Evolutionary conservation across 2,113 vertebrate genomes (phyloP).

Genomic region (Pelecanus crispus): DNA sequence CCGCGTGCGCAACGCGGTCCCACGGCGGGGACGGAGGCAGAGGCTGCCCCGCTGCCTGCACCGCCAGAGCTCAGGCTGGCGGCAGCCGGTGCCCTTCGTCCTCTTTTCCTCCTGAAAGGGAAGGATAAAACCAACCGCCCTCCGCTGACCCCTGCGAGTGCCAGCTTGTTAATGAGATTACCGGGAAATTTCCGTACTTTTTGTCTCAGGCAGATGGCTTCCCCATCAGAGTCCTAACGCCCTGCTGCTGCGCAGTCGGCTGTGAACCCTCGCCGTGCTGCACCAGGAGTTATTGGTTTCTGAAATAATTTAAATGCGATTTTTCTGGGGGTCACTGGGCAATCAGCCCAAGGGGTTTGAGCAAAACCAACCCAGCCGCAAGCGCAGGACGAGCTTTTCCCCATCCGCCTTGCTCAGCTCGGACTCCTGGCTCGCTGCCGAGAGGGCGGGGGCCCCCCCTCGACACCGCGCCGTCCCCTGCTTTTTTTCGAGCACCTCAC

Average conservation of each 20-base stretch:
- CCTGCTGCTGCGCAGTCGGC: not conserved
- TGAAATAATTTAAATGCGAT: not conserved
- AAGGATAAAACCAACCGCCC: not conserved
- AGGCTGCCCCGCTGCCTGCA: not conserved
- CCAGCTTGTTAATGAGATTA: not conserved
- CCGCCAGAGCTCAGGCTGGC: rapidly evolving
- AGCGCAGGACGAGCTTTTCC: not conserved
- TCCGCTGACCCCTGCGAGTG: not conserved
- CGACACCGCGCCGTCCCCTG: rapidly evolving
- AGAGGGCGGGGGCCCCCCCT: not conserved
- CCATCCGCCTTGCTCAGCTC: not conserved
- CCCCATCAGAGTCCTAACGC: not conserved
- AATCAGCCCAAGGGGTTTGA: not conserved
- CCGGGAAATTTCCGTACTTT: not conserved
- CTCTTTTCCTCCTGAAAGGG: not conserved
- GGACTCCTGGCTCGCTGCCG: rapidly evolving
- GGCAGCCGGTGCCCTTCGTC: not conserved
- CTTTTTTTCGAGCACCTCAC: not conserved
- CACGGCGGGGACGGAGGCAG: rapidly evolving
- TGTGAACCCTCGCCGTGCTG: not conserved
- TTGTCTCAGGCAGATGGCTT: slow-evolving; percentile 32
- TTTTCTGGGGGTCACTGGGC: not conserved
- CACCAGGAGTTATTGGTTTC: not conserved
- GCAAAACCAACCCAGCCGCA: rapidly evolving
- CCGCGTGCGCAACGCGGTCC: rapidly evolving